Evolutionary conservation across 1,140 invertebrate species (phyloP).

Genomic region (Brachionus angularis): DNA sequence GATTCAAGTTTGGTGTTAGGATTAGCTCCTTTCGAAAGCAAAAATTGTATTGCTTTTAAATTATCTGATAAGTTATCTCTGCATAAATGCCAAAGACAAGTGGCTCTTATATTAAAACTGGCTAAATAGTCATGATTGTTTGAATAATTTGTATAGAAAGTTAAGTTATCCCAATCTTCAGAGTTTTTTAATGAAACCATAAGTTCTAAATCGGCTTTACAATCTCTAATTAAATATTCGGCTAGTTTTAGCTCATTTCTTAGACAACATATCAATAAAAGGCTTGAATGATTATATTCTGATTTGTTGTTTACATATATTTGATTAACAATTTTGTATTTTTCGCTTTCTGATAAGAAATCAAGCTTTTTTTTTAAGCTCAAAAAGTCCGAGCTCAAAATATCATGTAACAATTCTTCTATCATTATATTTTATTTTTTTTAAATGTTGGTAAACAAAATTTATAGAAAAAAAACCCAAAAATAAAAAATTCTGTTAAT

Average conservation of each 20-base stretch:
- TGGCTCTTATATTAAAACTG: not conserved
- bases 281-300: not conserved
- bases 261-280: not conserved
- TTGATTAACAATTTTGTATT: too few relatives aligned
- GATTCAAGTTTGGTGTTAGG: not conserved
- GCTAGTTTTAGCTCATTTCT: constrained; percentile 3
- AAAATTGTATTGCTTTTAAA: constrained; percentile 5
- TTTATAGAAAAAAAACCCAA: too few relatives aligned
- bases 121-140: not conserved
- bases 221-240: constrained; percentile 20
- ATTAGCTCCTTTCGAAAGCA: constrained; percentile 1
- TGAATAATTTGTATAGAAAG: constrained; percentile 11
- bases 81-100: constrained; percentile 18
- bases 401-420: too few relatives aligned
- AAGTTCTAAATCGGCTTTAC: not conserved
- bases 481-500: too few relatives aligned
- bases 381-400: too few relatives aligned
- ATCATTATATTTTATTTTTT: too few relatives aligned
- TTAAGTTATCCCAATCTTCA: constrained; percentile 32
- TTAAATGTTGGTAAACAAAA: too few relatives aligned
- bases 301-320: not conserved
- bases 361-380: too few relatives aligned
- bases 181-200: not conserved
- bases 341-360: too few relatives aligned
- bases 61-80: not conserved